Percentiles rank a stretch among this genome's conserved stretches.
These are phyloP conservation scores for Phocoena sinus DNA, from an alignment of 2,113 vertebrate genomes.

Conservation along the genomic window DNA sequence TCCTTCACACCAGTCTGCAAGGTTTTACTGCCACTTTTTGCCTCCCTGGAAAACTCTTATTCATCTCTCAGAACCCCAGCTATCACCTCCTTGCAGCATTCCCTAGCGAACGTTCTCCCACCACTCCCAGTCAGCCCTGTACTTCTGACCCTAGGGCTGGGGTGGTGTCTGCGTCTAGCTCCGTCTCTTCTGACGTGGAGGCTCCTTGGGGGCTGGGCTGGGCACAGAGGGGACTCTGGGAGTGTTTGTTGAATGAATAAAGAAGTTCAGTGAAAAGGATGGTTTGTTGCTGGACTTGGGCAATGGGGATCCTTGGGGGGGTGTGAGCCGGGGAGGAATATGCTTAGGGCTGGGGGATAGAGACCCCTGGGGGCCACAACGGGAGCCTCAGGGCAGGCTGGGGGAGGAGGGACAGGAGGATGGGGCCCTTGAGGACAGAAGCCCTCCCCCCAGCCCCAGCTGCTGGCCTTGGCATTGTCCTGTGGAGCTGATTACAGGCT, in stretches of 20 bases:
- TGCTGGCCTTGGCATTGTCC: conserved; percentile 45
- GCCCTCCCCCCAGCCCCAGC: background rate
- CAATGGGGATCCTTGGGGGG: background rate
- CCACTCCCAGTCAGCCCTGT: too few relatives aligned
- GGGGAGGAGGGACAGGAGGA: background rate
- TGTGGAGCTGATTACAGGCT: background rate
- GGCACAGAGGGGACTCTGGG: background rate
- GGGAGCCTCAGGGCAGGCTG: background rate
- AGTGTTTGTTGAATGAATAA: conserved; percentile 23
- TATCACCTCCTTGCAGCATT: background rate
- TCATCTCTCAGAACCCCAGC: background rate
- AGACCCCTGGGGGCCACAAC: background rate
- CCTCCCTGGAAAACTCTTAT: background rate
- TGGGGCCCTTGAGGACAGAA: background rate
- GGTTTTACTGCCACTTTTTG: background rate
- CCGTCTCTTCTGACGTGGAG: background rate
- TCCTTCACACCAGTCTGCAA: background rate
- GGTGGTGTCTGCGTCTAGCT: background rate
- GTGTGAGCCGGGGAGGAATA: background rate
- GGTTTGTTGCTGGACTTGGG: background rate
- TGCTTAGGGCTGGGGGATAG: background rate
- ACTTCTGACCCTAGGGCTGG: background rate
- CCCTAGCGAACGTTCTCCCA: too few relatives aligned
- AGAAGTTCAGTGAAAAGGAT: background rate
- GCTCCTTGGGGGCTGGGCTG: background rate